Base-by-base conservation (phyloP, 2,797 vertebrate species). In the Chelidonichthys spinosus region DNA sequence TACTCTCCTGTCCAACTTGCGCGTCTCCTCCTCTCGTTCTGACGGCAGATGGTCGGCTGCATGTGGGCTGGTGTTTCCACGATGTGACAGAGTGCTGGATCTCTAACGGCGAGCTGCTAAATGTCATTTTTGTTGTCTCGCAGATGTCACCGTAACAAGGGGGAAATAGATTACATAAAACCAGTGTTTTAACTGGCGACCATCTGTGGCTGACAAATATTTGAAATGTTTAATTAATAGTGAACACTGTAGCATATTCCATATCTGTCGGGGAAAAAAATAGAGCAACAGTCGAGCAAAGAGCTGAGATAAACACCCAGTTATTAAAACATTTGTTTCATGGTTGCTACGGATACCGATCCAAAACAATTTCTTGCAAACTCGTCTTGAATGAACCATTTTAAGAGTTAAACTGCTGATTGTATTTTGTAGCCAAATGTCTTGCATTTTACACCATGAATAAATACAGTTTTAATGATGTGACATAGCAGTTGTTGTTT, bases 81-180 rank as follows among this genome's bases (percentile, higher is more conserved):
- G 82, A 60, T 63, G 86, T 87, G 85, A 85, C 87, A 84, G 87
- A 90, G 88, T 82, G 85, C 84, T 75, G 85, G 70, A 86, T 89
- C 81, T 89, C 73, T 62, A 49, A 70, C 76, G 75, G 47, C 70
- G 80, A 89, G 80, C 79, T 64, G 89, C 88, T 90, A 93, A 93
- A 94, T 93, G 92, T 90, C 92, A 91, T 77, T 86, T 53, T 90
- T 86, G 85, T 85, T 85, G 86, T 89, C 85, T 87, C 89, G 53
- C 92, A 93, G 90, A 93, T 93, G 93, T 87, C 91, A 75, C 74
- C 17, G 37, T 82, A 78, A 92, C 65, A 58, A 87, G 79, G 81
- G 25, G 78, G 85, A 81, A 76, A 84, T 81, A 15, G 82, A 91
- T 86, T 85, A 25, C 43, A 68, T 88, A 85, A 80, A 90, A 88